Evolutionary conservation across 2,797 vertebrate species (phyloP), one percentile per base, ranked within the genome.

Genomic region (Etheostoma perlongum): DNA sequence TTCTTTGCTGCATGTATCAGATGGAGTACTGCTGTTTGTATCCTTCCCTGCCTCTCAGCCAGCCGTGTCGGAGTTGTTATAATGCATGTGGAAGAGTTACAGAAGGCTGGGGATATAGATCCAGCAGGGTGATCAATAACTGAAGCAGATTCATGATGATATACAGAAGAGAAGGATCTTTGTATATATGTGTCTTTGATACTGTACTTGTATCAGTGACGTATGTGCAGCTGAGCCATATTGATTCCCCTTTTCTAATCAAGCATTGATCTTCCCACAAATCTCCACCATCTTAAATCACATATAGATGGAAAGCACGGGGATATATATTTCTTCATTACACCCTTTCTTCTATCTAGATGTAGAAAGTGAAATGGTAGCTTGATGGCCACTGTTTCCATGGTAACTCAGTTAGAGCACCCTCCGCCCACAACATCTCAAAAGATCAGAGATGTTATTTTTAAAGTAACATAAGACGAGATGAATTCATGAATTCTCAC

Each of bases 311-410:
- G 55, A 64, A 71, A 65, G 67, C 27, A 9, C 21, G 33, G 58
- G 57, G 15, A 5, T 16, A 64, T 51, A 74, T 68, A 85, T 80
- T 75, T 84, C 84, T 90, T 91, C 88, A 90, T 88, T 93, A 93
- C 85, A 77, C 84, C 74, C 77, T 85, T 89, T 89, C 82, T 90
- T 92, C 82, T 88, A 74, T 85, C 84, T 86, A 67, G 85, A 91
- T 87, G 88, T 84, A 87, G 84, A 90, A 77, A 54, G 83, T 51
- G 64, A 83, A 91, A 86, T 75, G 78, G 86, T 83, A 82, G 90
- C 86, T 89, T 94, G 90, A 94, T 92, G 90, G 90, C 87, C 74
- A 68, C 89, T 94, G 95, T 96, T 96, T 94, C 95, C 94, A 95
- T 94, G 93, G 92, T 88, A 92, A 95, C 94, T 13, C 71, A 84